Percentiles rank a stretch among this genome's conserved stretches.
Evolutionary conservation across 2,797 vertebrate genomes (phyloP).

Genomic region (Aldrovandia affinis): DNA sequence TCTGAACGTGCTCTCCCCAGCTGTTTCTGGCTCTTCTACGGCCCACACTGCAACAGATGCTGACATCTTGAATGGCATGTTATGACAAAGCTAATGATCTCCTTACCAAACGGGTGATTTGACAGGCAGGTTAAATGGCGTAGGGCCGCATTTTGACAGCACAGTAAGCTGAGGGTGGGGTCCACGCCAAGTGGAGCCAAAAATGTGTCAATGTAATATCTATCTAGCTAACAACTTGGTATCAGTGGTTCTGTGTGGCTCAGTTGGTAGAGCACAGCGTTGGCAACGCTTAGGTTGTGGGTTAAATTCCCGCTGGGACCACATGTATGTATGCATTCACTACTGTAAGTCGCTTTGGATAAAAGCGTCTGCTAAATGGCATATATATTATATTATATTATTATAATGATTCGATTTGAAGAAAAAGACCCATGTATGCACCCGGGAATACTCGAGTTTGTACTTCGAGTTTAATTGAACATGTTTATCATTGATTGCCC

Average conservation of each 20-base stretch:
- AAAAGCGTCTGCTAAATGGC: too few species aligned
- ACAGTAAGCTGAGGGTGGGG: background rate
- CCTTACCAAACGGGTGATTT: background rate
- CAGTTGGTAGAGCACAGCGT: too few species aligned
- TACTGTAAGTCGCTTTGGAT: too few species aligned
- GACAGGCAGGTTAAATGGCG: background rate
- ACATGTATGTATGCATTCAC: too few species aligned
- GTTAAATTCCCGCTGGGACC: too few species aligned
- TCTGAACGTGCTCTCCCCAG: background rate
- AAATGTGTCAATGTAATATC: too few species aligned
- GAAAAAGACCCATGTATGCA: background rate
- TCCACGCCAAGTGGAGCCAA: too few species aligned
- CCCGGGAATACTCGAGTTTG: background rate
- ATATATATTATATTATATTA: too few species aligned
- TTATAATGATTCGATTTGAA: background rate
- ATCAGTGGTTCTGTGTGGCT: too few species aligned
- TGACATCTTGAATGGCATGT: background rate
- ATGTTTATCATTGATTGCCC: background rate
- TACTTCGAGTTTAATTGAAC: background rate
- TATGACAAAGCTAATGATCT: slow-evolving; percentile 4
- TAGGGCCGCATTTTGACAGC: background rate
- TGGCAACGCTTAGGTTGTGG: too few species aligned
- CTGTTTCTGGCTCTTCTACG: background rate
- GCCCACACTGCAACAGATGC: background rate
- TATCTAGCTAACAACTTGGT: too few species aligned